Conservation (phyloP, 2,888 invertebrate genomes). For the Stegana nigrithorax region DNA sequence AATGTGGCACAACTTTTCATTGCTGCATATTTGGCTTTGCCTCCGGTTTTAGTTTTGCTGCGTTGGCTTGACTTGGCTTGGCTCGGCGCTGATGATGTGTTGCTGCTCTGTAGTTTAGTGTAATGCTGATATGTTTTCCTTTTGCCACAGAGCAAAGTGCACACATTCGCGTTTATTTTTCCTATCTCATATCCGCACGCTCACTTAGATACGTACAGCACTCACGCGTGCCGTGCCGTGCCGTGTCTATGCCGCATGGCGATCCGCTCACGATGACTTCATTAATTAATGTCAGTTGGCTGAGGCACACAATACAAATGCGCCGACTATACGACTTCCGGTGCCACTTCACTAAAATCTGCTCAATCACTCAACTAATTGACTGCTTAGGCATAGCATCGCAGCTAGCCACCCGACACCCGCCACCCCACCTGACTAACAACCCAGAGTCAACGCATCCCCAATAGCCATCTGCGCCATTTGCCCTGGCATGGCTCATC, state of each 20-base stretch:
- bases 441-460: background rate
- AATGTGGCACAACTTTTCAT: slow-evolving; percentile 16
- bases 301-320: slow-evolving; percentile 18
- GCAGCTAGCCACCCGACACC: background rate
- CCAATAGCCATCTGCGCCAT: background rate
- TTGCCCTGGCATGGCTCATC: background rate
- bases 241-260: slow-evolving; percentile 1
- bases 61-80: too few relatives aligned
- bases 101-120: slow-evolving; percentile 31
- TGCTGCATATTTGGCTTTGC: background rate
- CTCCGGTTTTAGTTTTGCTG: too few relatives aligned
- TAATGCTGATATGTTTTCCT: slow-evolving; percentile 26
- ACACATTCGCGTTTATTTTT: too few relatives aligned
- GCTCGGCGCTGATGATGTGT: too few relatives aligned
- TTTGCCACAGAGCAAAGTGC: too few relatives aligned
- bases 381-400: slow-evolving; percentile 5
- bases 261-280: slow-evolving; percentile 27
- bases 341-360: slow-evolving; percentile 40
- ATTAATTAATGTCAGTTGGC: slow-evolving; percentile 44
- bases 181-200: too few relatives aligned
- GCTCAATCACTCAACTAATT: slow-evolving; percentile 47
- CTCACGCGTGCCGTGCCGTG: background rate
- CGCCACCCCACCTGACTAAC: background rate
- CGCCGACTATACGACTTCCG: slow-evolving; percentile 29
- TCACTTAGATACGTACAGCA: too few relatives aligned